phyloP scores from a whole-genome alignment of 2,113 vertebrate genomes.

The Periophthalmus modestus region DNA sequence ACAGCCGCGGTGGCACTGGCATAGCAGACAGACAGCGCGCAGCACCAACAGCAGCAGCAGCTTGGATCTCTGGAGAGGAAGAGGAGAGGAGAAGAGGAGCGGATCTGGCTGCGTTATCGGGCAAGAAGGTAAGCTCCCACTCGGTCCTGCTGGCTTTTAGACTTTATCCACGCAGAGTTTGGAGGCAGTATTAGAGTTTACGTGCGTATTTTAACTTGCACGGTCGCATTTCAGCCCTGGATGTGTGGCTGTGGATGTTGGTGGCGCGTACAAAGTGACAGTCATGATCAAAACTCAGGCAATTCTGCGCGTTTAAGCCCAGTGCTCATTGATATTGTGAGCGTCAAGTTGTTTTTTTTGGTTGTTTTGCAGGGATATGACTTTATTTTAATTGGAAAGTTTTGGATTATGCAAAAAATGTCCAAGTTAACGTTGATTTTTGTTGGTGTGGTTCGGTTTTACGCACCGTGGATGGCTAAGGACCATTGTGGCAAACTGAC shows the following conservation, averaged over 20 bases:
- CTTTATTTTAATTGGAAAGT: not conserved
- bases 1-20: slow-evolving; percentile 57
- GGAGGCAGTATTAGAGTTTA: not conserved
- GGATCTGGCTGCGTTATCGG: slow-evolving; percentile 45
- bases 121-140: slow-evolving; percentile 74
- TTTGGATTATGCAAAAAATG: not conserved
- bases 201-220: not conserved
- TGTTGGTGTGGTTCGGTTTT: not conserved
- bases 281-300: not conserved
- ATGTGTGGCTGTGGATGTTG: not conserved
- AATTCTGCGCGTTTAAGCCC: not conserved
- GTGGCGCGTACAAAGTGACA: not conserved
- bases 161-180: slow-evolving; percentile 32
- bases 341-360: not conserved
- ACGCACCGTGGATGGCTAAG: not conserved
- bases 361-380: not conserved
- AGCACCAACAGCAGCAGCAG: too few species aligned
- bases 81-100: too few species aligned
- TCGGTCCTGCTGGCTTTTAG: slow-evolving; percentile 48
- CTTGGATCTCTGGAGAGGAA: slow-evolving; percentile 53
- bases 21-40: slow-evolving; percentile 61
- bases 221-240: not conserved
- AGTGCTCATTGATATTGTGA: not conserved
- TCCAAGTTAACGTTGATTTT: not conserved
- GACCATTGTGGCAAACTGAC: not conserved